Percentiles rank a stretch among this genome's conserved stretches.
These are phyloP conservation scores for Oophaga sylvatica DNA, from an alignment of 2,797 vertebrate species.

Conservation along the genomic window DNA sequence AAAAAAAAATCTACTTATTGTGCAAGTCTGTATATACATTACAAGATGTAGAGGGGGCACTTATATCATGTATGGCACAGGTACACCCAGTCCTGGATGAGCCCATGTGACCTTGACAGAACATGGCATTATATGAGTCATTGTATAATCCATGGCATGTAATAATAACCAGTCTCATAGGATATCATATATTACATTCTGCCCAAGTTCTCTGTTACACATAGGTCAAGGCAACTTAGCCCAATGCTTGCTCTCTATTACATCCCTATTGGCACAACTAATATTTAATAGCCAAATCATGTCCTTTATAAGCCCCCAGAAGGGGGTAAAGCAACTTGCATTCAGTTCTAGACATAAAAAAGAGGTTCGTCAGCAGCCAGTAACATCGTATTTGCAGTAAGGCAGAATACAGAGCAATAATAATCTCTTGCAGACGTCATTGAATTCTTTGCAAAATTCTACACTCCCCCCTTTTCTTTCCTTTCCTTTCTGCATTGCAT, in stretches of 20 bases:
- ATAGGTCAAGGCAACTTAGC: conserved; percentile 30
- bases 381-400: background rate
- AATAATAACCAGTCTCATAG: background rate
- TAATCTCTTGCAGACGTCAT: background rate
- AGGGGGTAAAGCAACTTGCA: background rate
- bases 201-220: conserved; percentile 7
- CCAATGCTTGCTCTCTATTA: background rate
- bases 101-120: conserved; percentile 31
- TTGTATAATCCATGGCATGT: background rate
- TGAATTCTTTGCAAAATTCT: background rate
- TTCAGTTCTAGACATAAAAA: too few relatives aligned
- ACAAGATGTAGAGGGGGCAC: background rate
- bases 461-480: background rate
- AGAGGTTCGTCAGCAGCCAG: conserved; percentile 21
- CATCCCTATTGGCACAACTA: background rate
- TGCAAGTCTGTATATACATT: background rate
- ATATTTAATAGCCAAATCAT: conserved; percentile 1
- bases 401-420: background rate
- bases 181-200: background rate
- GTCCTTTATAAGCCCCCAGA: background rate
- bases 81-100: background rate
- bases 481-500: background rate
- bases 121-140: background rate
- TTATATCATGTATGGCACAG: conserved; percentile 7
- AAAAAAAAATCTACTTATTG: background rate